Percentiles rank a stretch among this genome's conserved stretches.
These are phyloP conservation scores for Noturus placidus DNA, from an alignment of 2,113 vertebrate species.

Conservation along the genomic window DNA sequence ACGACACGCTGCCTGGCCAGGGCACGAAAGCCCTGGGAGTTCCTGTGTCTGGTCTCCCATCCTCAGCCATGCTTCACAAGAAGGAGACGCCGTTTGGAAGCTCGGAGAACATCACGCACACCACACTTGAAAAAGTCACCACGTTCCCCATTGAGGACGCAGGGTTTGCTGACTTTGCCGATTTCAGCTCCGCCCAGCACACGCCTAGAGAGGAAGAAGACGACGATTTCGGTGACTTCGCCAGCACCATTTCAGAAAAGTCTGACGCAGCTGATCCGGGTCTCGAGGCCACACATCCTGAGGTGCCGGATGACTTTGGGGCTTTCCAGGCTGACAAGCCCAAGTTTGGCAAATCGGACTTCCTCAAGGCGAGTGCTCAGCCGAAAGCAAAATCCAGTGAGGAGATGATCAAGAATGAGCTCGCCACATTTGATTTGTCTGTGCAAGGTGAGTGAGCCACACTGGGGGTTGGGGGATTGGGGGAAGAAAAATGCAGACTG, in stretches of 20 bases:
- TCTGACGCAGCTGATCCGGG: slow-evolving; percentile 53
- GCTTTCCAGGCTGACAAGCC: slow-evolving; percentile 94
- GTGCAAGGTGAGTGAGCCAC: slow-evolving; percentile 87
- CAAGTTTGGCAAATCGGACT: slow-evolving; percentile 98
- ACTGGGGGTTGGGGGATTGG: neutral
- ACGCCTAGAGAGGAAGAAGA: slow-evolving; percentile 55
- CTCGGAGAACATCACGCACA: slow-evolving; percentile 81
- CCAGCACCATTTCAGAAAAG: slow-evolving; percentile 72
- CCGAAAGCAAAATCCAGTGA: slow-evolving; percentile 96
- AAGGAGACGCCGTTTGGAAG: slow-evolving; percentile 87
- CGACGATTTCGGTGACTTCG: slow-evolving; percentile 83
- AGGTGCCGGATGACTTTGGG: slow-evolving; percentile 83
- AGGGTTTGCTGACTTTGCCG: slow-evolving; percentile 75
- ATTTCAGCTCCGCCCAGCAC: slow-evolving; percentile 62
- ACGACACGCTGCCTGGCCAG: slow-evolving; percentile 72
- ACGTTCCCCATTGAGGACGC: slow-evolving; percentile 75
- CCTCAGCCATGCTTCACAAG: slow-evolving; percentile 73
- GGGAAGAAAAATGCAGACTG: neutral
- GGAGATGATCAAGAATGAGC: slow-evolving; percentile 96
- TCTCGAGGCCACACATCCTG: slow-evolving; percentile 62
- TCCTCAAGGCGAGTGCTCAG: slow-evolving; percentile 90
- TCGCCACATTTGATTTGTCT: slow-evolving; percentile 95
- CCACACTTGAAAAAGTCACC: slow-evolving; percentile 76
- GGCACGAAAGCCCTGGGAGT: slow-evolving; percentile 70
- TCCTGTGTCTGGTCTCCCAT: slow-evolving; percentile 61